Evolutionary conservation across 2,888 invertebrate genomes (phyloP), one percentile per base, ranked within the genome.

Genomic region (Drosophila picticornis): DNA sequence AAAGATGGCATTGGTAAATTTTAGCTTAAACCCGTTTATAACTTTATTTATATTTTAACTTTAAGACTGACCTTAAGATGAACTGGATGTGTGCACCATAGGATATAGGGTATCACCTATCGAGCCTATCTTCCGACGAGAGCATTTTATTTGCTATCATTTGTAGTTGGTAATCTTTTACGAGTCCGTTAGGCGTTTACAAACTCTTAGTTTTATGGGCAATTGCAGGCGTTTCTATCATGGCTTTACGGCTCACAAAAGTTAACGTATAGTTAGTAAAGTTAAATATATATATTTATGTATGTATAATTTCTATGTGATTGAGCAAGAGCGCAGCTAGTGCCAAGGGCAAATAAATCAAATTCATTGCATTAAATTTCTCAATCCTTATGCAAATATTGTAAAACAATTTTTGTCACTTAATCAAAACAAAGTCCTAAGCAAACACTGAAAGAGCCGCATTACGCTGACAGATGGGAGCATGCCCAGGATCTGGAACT

Each of bases 391-490:
- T 87, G 82, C 70, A 79, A 83, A 88, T 85, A 90, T 65, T 67
- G 57, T 50, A 59, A 65, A 80, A 77, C 74, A 77, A 75, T 76
- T 86, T 83, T 76, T 61, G 74, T 56, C 88, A 86, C 81, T 83
- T 83, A 75, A 84, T 90, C 88, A 88, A 83, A 88, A 83, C 79
- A 78, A 78, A 78, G 83, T 72, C 88, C 90, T 88, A 90, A 86
- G 43, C 64, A 85, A 88, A 86, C 90, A 89, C 1, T 38, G 27
- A 16, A n/a, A 52, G 48, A 43, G 43, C 27, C 40, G 40, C 29
- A 10, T 56, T 51, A 34, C 34, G 48, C 31, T 13, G 36, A 40
- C 59, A 59, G 76, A 60, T 52, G 58, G 50, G 34, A 38, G 62
- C 61, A 59, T 70, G 38, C 63, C 56, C 55, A 61, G 53, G 36